Evolutionary conservation across 2,797 vertebrate genomes (phyloP), one percentile per base, ranked within the genome.

Genomic region (Euphonia xanthogaster): DNA sequence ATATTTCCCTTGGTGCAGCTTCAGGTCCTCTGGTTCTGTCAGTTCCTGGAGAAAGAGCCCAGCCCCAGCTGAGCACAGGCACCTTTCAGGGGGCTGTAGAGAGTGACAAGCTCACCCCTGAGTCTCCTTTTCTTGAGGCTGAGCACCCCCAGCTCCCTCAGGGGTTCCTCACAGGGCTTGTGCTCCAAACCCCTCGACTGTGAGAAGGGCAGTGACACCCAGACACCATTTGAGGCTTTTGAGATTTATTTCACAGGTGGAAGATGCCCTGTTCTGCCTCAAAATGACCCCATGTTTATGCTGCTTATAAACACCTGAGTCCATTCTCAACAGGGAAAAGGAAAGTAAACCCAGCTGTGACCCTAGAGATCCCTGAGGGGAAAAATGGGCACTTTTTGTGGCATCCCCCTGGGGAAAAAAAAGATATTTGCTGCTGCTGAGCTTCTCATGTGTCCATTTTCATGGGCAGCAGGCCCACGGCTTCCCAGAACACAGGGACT

Each of bases 401-500:
- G 79, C 88, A 86, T 86, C 45, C 39, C 58, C 50, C 3, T 8
- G 7, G 58, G 61, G 84, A 60, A 50, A 78, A 90, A 78, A 89
- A 78, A 90, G 91, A 65, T 25, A 85, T 35, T 39, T 73, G 62
- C 74, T 70, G 63, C 20, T 45, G 76, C 93, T 3, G 68, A 54
- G 86, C 12, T 62, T 72, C 83, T 92, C 90, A 17, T 10, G 9
- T 83, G 94, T 82, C 93, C 73, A 12, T 89, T 94, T 82, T 23
- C 83, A n/a, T 0, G 22, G 94, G 94, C 94, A 80, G 61, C 18
- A 2, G 62, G 90, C 95, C 95, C 75, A 27, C 12, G 1, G 80
- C 83, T 93, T 91, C 86, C 91, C 93, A 67, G 96, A 93, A 94
- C 88, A 83, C 83, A 66, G 90, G 68, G 24, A 91, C 82, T 85